A percentile compares a stretch with the other conserved stretches of the same genome.
Evolutionary conservation across 2,797 vertebrate species (phyloP).

Genomic region (Vireo griseus): DNA sequence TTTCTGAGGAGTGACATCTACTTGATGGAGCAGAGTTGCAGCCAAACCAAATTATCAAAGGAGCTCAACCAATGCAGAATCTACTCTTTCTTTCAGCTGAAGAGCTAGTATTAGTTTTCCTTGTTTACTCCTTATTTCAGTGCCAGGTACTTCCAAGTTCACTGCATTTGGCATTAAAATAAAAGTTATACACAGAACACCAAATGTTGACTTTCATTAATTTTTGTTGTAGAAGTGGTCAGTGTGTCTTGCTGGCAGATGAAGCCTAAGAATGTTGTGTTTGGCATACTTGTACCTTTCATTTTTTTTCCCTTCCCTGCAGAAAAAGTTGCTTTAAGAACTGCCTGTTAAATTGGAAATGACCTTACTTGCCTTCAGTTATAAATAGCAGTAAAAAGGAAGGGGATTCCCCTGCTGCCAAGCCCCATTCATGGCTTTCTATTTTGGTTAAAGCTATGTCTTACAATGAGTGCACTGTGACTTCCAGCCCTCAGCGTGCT

Average conservation of each 20-base stretch:
- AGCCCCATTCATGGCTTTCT: constrained; percentile 6
- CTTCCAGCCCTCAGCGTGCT: not conserved
- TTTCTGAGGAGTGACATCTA: not conserved
- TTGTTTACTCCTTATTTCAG: not conserved
- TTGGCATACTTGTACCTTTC: not conserved
- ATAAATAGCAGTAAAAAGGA: not conserved
- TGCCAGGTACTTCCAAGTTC: not conserved
- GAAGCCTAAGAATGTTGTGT: not conserved
- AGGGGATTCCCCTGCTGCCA: not conserved
- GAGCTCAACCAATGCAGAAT: not conserved
- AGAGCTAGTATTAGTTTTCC: not conserved
- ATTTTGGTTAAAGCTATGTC: not conserved
- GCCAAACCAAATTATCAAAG: not conserved
- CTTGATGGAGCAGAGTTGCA: not conserved
- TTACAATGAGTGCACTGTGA: not conserved
- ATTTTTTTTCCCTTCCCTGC: not conserved
- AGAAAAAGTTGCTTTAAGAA: not conserved
- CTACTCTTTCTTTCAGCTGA: not conserved
- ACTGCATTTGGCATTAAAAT: not conserved
- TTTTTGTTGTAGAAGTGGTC: not conserved
- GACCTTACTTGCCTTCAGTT: not conserved
- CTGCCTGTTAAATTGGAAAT: not conserved
- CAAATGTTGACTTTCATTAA: not conserved
- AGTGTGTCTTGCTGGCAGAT: not conserved
- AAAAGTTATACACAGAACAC: not conserved